These are phyloP conservation scores for Periphyllus acericola DNA, from an alignment of 2,888 invertebrate genomes.

Conservation along the genomic window DNA sequence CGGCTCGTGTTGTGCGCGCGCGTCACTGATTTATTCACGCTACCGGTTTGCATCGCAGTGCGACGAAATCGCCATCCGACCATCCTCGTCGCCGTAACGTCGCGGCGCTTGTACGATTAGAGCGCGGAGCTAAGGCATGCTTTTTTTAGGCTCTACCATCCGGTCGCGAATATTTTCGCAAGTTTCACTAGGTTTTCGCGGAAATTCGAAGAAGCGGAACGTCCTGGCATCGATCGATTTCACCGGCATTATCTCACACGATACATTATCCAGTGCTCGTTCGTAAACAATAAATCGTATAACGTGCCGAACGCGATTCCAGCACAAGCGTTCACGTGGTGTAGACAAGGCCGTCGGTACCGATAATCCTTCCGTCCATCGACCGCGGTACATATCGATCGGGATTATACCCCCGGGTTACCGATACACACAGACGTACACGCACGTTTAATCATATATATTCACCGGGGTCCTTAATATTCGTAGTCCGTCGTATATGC, in stretches of 20 bases:
- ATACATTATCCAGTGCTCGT: no score
- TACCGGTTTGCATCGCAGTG: not conserved
- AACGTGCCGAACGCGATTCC: not conserved
- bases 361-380: not conserved
- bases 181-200: no score
- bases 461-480: conserved; percentile 23
- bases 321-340: not conserved
- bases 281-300: not conserved
- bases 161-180: no score
- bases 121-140: no score
- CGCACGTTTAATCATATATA: no score
- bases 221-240: no score
- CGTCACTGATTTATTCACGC: conserved; percentile 30
- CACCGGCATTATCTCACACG: no score
- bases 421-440: not conserved
- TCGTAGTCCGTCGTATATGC: conserved; percentile 37
- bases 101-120: no score
- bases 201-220: not conserved
- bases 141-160: no score
- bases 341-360: not conserved
- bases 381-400: conserved; percentile 25
- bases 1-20: not conserved
- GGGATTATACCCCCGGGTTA: conserved; percentile 53
- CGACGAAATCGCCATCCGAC: not conserved
- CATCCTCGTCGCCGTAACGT: no score